Percentiles rank a stretch among this genome's conserved stretches.
These are phyloP conservation scores for Gallinago solitaria DNA, from an alignment of 2,797 vertebrate genomes.

Conservation along the genomic window DNA sequence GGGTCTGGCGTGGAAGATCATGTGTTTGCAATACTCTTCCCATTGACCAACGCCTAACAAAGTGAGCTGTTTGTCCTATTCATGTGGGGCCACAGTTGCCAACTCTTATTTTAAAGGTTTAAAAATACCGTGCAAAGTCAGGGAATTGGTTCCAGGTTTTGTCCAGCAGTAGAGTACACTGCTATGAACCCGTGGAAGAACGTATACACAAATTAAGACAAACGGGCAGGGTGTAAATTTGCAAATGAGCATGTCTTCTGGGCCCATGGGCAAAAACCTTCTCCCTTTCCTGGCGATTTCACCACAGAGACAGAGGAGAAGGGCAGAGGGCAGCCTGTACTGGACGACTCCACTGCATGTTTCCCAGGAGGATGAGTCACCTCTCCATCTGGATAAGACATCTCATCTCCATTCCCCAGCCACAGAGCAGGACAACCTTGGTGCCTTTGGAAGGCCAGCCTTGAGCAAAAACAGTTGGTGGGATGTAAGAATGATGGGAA, in stretches of 20 bases:
- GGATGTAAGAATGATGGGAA: neutral
- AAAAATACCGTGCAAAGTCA: rapidly evolving
- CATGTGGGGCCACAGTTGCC: neutral
- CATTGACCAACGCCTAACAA: neutral
- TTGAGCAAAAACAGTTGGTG: neutral
- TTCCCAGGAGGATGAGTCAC: neutral
- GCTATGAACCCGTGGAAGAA: neutral
- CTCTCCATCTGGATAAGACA: neutral
- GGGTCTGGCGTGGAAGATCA: neutral
- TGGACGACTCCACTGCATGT: rapidly evolving
- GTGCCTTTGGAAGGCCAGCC: neutral
- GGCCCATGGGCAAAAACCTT: neutral
- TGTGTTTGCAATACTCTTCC: neutral
- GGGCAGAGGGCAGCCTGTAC: neutral
- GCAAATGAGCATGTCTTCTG: neutral
- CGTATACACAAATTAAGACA: neutral
- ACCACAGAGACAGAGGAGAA: neutral
- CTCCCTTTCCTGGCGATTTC: neutral
- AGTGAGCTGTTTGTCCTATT: neutral
- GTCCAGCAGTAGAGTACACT: neutral
- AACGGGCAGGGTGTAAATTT: neutral
- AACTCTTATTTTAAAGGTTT: neutral
- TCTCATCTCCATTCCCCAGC: neutral
- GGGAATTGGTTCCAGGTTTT: neutral
- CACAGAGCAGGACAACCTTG: neutral